A percentile compares a stretch with the other conserved stretches of the same genome.
phyloP scores from a whole-genome alignment of 2,797 vertebrate genomes.

The Parauchenoglanis ngamensis region DNA sequence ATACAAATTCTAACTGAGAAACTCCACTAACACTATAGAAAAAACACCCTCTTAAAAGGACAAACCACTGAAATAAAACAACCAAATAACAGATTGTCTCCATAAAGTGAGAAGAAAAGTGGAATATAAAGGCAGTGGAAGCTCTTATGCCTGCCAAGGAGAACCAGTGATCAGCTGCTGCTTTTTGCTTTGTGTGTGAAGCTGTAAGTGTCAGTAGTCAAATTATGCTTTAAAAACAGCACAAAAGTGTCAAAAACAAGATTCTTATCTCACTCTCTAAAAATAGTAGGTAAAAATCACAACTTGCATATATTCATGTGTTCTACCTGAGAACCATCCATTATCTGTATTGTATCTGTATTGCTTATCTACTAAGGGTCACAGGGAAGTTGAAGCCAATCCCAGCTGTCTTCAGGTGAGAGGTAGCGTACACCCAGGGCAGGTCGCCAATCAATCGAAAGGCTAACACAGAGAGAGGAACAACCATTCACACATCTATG shows the following conservation, averaged over 20 bases:
- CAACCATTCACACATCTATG: too few relatives aligned
- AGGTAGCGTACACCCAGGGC: too few relatives aligned
- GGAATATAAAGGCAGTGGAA: conserved; percentile 2
- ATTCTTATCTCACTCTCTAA: not conserved
- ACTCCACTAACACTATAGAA: not conserved
- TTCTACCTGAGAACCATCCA: not conserved
- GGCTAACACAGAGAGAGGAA: too few relatives aligned
- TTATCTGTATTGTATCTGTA: too few relatives aligned
- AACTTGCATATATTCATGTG: not conserved
- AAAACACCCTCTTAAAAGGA: not conserved
- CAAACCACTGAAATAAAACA: not conserved
- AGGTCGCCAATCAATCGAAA: too few relatives aligned
- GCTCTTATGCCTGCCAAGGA: conserved; percentile 34
- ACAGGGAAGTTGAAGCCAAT: too few relatives aligned
- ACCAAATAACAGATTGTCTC: not conserved
- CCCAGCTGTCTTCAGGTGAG: too few relatives aligned
- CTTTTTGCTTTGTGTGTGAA: conserved; percentile 27
- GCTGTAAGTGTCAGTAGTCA: conserved; percentile 35
- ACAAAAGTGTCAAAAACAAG: conserved; percentile 33
- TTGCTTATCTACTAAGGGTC: too few relatives aligned
- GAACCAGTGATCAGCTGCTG: conserved; percentile 42
- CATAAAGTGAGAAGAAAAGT: conserved; percentile 13
- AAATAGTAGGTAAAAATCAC: not conserved
- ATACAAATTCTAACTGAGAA: not conserved
- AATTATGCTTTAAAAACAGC: conserved; percentile 18